Conservation (phyloP, 2,797 vertebrate genomes). For the Protosalanx chinensis region DNA sequence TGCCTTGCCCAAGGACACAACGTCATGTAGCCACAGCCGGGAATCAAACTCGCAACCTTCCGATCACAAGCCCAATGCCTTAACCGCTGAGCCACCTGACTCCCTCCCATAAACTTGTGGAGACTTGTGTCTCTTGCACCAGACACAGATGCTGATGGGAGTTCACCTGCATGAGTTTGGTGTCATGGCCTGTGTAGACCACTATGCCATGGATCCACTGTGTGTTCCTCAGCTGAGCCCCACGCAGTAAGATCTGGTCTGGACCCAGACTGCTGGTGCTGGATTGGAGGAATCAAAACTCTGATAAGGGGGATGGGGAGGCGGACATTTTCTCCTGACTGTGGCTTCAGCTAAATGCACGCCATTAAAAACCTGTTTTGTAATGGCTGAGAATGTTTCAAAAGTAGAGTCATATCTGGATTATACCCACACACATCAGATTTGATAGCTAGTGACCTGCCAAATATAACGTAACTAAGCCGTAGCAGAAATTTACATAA, state of each 20-base stretch:
- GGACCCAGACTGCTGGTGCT: constrained; percentile 90
- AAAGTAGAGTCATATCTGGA: neutral
- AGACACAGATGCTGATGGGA: neutral
- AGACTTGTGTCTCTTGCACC: neutral
- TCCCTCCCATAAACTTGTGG: no score
- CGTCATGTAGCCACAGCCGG: no score
- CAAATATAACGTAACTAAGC: constrained; percentile 10
- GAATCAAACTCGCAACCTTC: no score
- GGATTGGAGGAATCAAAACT: constrained; percentile 33
- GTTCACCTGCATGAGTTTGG: constrained; percentile 97
- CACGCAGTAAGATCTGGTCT: constrained; percentile 95
- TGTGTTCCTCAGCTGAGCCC: constrained; percentile 95
- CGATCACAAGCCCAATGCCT: no score
- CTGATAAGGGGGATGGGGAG: no score
- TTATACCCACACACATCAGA: neutral
- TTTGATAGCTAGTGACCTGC: neutral
- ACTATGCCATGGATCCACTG: constrained; percentile 97
- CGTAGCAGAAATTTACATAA: neutral
- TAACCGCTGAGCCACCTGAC: no score
- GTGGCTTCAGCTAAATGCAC: neutral
- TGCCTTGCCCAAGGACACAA: no score
- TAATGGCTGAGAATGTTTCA: neutral
- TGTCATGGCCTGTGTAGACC: constrained; percentile 98
- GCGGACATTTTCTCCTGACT: neutral
- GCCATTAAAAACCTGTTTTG: neutral